Conservation (phyloP, 37 sponge, comb jelly and placozoan species). For the Theonella swinhoei region DNA sequence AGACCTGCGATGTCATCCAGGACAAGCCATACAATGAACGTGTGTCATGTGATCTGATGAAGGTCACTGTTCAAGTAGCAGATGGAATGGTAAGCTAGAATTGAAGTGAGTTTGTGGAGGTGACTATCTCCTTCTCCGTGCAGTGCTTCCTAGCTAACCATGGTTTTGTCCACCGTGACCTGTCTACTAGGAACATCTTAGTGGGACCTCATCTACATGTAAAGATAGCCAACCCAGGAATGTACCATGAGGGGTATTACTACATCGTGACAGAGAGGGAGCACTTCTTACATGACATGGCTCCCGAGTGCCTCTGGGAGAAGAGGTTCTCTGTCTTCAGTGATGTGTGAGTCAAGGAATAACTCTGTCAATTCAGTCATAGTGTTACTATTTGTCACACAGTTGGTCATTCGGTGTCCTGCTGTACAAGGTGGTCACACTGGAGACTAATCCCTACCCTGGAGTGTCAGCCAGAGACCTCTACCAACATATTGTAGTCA, state of each 20-base stretch:
- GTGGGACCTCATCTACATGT: conserved; percentile 53
- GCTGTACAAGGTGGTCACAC: conserved; percentile 54
- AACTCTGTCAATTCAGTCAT: not conserved
- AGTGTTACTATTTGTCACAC: no score
- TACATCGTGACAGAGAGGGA: conserved; percentile 72
- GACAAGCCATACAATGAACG: conserved; percentile 34
- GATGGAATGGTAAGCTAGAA: conserved; percentile 60
- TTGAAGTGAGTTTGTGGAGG: not conserved
- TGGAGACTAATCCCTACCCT: conserved; percentile 48
- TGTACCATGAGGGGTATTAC: conserved; percentile 71
- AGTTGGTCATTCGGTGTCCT: conserved; percentile 84
- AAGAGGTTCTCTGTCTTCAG: conserved; percentile 60
- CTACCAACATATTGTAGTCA: not conserved
- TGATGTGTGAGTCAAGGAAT: conserved; percentile 69
- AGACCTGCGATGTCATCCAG: conserved; percentile 4
- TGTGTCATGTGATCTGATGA: conserved; percentile 60
- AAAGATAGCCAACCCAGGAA: conserved; percentile 71
- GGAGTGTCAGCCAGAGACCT: conserved; percentile 9
- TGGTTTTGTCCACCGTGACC: conserved; percentile 67
- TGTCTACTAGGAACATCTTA: conserved; percentile 67
- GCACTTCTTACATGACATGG: conserved; percentile 69
- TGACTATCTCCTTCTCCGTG: not conserved
- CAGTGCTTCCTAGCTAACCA: conserved; percentile 59
- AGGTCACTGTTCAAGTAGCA: conserved; percentile 55
- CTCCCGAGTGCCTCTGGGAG: conserved; percentile 72